These are phyloP conservation scores for Xenopus tropicalis DNA, from an alignment of 2,113 vertebrate species.

Conservation along the genomic window UCB_Xtro_10.0 CM004450.2:28921001-28921500, in stretches of 20 bases:
- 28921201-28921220: constrained; percentile 85
- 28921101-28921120: constrained; percentile 84
- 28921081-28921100: constrained; percentile 93
- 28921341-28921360: constrained; percentile 90
- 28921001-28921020: constrained; percentile 94
- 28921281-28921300: constrained; percentile 65
- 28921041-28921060: constrained; percentile 83
- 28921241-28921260: constrained; percentile 86
- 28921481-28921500: constrained; percentile 60
- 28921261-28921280: constrained; percentile 66
- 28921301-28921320: constrained; percentile 78
- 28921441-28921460: constrained; percentile 73
- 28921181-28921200: constrained; percentile 93
- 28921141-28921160: constrained; percentile 62
- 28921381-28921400: constrained; percentile 97
- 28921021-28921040: constrained; percentile 84
- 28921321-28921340: constrained; percentile 68
- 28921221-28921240: constrained; percentile 90
- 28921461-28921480: constrained; percentile 60
- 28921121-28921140: constrained; percentile 80
- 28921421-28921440: constrained; percentile 89
- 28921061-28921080: constrained; percentile 90
- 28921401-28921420: constrained; percentile 98
- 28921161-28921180: constrained; percentile 69
- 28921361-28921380: constrained; percentile 94